These are phyloP conservation scores for Trimorus sp. DNA, from an alignment of 2,888 invertebrate genomes.

Conservation along the genomic window DNA sequence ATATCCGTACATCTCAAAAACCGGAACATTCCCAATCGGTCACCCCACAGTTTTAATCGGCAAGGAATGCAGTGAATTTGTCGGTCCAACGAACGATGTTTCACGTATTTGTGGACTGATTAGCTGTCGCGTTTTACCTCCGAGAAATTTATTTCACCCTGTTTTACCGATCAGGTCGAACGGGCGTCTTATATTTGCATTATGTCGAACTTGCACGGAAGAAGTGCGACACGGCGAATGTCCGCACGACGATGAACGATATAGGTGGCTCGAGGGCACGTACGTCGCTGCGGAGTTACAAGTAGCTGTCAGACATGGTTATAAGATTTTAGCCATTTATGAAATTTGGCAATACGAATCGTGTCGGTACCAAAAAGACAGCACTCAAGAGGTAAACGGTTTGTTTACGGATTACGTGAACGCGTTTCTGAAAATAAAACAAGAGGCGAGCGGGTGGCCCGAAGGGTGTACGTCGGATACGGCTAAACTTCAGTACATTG, in stretches of 20 bases:
- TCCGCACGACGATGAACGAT: slow-evolving; percentile 5
- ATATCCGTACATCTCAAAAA: slow-evolving; percentile 4
- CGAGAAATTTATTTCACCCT: slow-evolving; percentile 71
- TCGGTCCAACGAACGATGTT: slow-evolving; percentile 22
- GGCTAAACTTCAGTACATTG: not conserved
- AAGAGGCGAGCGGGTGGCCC: slow-evolving; percentile 33
- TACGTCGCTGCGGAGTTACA: slow-evolving; percentile 76
- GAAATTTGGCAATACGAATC: slow-evolving; percentile 76
- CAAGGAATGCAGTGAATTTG: slow-evolving; percentile 40
- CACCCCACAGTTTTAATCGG: slow-evolving; percentile 32
- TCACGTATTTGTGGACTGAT: slow-evolving; percentile 68
- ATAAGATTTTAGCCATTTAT: slow-evolving; percentile 71
- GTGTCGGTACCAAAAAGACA: slow-evolving; percentile 53
- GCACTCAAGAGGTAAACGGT: not conserved
- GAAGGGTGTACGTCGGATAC: not conserved
- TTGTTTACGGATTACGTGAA: slow-evolving; percentile 45
- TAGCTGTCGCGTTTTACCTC: slow-evolving; percentile 69
- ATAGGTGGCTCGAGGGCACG: slow-evolving; percentile 72
- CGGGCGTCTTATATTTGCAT: slow-evolving; percentile 73
- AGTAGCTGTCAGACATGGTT: slow-evolving; percentile 73
- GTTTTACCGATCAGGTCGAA: slow-evolving; percentile 72
- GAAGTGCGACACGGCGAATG: slow-evolving; percentile 13
- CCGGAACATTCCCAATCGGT: not conserved
- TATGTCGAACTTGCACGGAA: slow-evolving; percentile 55
- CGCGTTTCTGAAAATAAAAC: slow-evolving; percentile 39